A percentile compares a stretch with the other conserved stretches of the same genome.
These are phyloP conservation scores for Empis livida DNA, from an alignment of 2,888 invertebrate genomes.

Conservation along the genomic window DNA sequence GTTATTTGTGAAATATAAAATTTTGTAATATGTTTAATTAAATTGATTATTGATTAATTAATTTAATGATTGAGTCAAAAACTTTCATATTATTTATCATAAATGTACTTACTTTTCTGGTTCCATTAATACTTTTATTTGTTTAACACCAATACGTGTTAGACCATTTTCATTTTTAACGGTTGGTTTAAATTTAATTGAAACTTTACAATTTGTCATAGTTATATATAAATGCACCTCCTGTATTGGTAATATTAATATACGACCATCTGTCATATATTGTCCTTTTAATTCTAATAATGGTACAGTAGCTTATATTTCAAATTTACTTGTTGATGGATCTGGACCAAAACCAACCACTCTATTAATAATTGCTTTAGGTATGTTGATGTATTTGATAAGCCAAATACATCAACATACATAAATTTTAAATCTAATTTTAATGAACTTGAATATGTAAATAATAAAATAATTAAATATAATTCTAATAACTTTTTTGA, in stretches of 20 bases:
- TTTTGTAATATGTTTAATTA: too few relatives aligned
- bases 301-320: constrained; percentile 28
- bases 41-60: too few relatives aligned
- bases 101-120: constrained; percentile 24
- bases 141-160: constrained; percentile 24
- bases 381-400: too few relatives aligned
- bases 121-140: constrained; percentile 29
- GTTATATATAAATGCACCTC: constrained; percentile 31
- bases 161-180: constrained; percentile 21
- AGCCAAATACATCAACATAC: too few relatives aligned
- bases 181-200: constrained; percentile 29
- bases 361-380: too few relatives aligned
- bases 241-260: constrained; percentile 36
- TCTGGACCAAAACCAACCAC: constrained; percentile 27
- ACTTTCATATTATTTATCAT: not conserved
- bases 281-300: constrained; percentile 24
- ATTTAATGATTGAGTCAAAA: too few relatives aligned
- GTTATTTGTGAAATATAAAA: constrained; percentile 22
- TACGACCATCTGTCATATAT: constrained; percentile 35
- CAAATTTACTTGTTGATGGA: constrained; percentile 29
- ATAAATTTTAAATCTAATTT: too few relatives aligned
- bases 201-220: constrained; percentile 26
- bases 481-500: too few relatives aligned
- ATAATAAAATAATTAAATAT: too few relatives aligned
- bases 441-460: too few relatives aligned